phyloP scores from a whole-genome alignment of 2,113 vertebrate genomes.

The Chamaetylas fuelleborni region DNA sequence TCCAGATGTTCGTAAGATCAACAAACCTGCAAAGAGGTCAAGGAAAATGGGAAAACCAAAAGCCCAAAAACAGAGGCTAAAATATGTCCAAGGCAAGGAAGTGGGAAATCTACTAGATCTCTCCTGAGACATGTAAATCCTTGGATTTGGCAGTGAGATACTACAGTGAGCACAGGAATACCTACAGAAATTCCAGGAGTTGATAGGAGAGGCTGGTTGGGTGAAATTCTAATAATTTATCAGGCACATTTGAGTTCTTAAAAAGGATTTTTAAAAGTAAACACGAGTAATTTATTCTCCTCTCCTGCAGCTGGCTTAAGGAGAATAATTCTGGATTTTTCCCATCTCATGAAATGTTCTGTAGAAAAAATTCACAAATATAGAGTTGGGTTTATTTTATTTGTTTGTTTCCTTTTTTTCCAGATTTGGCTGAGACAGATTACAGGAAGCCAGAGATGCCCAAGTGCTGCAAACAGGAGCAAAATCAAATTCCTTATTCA shows the following conservation, averaged over 20 bases:
- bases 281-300: conserved; percentile 30
- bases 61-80: neutral
- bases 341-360: neutral
- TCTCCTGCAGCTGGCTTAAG: neutral
- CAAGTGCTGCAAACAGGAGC: neutral
- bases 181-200: neutral
- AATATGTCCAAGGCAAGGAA: conserved; percentile 5
- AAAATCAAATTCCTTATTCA: neutral
- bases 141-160: neutral
- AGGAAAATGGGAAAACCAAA: neutral
- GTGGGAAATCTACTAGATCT: neutral
- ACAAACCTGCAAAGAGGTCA: neutral
- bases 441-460: neutral
- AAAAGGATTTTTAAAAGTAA: conserved; percentile 24
- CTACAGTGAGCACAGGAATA: rapidly evolving
- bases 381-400: neutral
- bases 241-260: neutral
- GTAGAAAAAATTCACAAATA: neutral
- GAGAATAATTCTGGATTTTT: neutral
- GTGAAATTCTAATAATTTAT: conserved; percentile 13
- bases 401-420: neutral
- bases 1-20: neutral
- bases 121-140: conserved; percentile 21
- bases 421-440: neutral
- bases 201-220: neutral